Conservation (phyloP, 2,888 invertebrate genomes). For the Parochlus steinenii region DNA sequence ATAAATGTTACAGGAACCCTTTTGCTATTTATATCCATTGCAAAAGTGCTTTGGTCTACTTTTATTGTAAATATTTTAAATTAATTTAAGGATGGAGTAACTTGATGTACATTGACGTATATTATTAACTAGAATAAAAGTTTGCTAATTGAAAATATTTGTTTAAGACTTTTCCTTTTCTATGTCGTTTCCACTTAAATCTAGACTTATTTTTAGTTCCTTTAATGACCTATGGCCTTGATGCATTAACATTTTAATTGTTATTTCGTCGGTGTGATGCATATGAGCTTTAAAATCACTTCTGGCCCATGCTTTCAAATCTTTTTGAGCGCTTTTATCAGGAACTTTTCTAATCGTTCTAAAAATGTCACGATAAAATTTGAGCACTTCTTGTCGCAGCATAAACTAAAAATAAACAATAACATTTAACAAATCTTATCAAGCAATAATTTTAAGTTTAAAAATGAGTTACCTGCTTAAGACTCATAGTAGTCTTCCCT, state of each 20-base stretch:
- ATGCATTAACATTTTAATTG: slow-evolving; percentile 52
- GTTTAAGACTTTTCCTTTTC: slow-evolving; percentile 3
- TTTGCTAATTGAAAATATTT: slow-evolving; percentile 11
- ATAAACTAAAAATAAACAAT: slow-evolving; percentile 49
- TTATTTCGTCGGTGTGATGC: slow-evolving; percentile 51
- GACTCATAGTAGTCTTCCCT: too few species aligned
- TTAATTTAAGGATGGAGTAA: slow-evolving; percentile 15
- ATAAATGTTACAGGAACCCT: slow-evolving; percentile 58
- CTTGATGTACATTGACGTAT: neutral
- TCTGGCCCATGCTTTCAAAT: slow-evolving; percentile 55
- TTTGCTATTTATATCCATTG: slow-evolving; percentile 43
- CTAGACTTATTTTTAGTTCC: slow-evolving; percentile 46
- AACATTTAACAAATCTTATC: too few species aligned
- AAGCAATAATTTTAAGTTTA: too few species aligned
- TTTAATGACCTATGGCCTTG: slow-evolving; percentile 51
- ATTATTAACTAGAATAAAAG: neutral
- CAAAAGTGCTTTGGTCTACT: slow-evolving; percentile 35
- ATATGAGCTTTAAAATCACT: slow-evolving; percentile 56
- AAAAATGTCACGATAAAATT: slow-evolving; percentile 56
- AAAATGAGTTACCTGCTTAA: too few species aligned
- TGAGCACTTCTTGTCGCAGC: slow-evolving; percentile 58
- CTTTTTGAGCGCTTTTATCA: slow-evolving; percentile 41
- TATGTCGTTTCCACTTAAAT: slow-evolving; percentile 32
- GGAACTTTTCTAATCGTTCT: slow-evolving; percentile 47
- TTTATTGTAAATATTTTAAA: slow-evolving; percentile 15